These are phyloP conservation scores for Mormoops blainvillei DNA, from an alignment of 2,113 vertebrate species.

Conservation along the genomic window DNA sequence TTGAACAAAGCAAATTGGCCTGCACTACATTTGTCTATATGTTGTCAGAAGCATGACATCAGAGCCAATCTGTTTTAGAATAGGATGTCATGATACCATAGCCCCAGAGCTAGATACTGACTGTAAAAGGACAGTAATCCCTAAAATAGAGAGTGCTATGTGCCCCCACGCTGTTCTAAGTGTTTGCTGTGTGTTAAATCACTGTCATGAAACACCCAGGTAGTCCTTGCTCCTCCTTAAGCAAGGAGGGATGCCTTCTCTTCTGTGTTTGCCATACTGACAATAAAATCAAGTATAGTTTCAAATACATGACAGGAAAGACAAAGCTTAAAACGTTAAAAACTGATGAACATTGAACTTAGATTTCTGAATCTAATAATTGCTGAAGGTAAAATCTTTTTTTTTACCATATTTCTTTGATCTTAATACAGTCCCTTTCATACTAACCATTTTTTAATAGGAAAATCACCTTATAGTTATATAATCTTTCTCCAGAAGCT, in stretches of 20 bases:
- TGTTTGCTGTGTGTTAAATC: not conserved
- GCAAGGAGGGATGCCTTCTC: not conserved
- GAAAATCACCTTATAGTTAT: not conserved
- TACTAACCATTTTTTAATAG: not conserved
- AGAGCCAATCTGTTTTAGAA: not conserved
- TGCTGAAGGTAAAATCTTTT: not conserved
- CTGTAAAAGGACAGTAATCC: not conserved
- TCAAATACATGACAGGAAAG: not conserved
- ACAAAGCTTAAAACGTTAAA: not conserved
- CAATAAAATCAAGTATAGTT: not conserved
- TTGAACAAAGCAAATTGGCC: not conserved
- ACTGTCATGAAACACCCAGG: not conserved
- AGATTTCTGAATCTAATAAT: slow-evolving; percentile 30
- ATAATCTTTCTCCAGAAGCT: not conserved
- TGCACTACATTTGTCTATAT: not conserved
- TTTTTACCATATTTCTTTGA: not conserved
- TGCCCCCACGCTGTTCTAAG: not conserved
- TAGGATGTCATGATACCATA: not conserved
- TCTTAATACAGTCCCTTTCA: not conserved
- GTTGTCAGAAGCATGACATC: not conserved
- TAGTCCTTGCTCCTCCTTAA: not conserved
- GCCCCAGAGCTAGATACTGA: not conserved
- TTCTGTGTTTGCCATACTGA: not conserved
- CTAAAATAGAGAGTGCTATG: not conserved
- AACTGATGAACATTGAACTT: not conserved